Conservation (phyloP, 1,140 invertebrate genomes). For the Papilio polytes region DNA sequence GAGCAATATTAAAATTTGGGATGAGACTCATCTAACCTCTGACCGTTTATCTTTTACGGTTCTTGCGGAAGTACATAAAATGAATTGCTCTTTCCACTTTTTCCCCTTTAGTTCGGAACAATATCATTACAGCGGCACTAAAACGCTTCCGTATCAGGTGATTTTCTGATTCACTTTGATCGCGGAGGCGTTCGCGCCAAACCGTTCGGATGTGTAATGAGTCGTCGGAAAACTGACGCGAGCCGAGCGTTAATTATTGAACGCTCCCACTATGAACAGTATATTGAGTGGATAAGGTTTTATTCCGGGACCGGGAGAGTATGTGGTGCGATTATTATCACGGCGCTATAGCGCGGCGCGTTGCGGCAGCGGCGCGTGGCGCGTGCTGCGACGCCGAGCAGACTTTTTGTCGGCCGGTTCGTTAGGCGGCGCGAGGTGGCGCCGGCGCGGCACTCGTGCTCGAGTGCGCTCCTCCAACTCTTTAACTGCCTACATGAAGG, state of each 20-base stretch:
- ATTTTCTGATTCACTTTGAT: constrained; percentile 38
- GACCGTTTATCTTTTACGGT: constrained; percentile 70
- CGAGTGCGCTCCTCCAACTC: constrained; percentile 81
- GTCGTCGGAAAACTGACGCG: constrained; percentile 41
- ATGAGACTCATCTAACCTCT: constrained; percentile 51
- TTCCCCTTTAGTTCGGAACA: constrained; percentile 50
- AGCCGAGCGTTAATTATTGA: constrained; percentile 52
- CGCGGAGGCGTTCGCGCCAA: constrained; percentile 26
- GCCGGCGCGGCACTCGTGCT: constrained; percentile 77
- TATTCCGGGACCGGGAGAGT: constrained; percentile 50
- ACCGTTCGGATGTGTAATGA: constrained; percentile 35
- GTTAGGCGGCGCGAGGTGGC: constrained; percentile 77
- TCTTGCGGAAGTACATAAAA: constrained; percentile 67
- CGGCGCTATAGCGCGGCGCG: constrained; percentile 23
- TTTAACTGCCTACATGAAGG: constrained; percentile 83
- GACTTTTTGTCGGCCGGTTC: constrained; percentile 75
- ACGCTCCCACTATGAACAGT: constrained; percentile 51
- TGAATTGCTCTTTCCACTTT: constrained; percentile 60
- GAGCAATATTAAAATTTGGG: constrained; percentile 56
- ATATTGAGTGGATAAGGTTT: constrained; percentile 58
- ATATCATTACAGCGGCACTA: constrained; percentile 57
- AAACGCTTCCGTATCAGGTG: constrained; percentile 48
- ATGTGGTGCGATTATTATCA: constrained; percentile 50
- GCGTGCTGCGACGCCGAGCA: constrained; percentile 45
- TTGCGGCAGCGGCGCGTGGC: constrained; percentile 39